Conservation (phyloP, 2,113 vertebrate species). For the Mionectes macconnelli region DNA sequence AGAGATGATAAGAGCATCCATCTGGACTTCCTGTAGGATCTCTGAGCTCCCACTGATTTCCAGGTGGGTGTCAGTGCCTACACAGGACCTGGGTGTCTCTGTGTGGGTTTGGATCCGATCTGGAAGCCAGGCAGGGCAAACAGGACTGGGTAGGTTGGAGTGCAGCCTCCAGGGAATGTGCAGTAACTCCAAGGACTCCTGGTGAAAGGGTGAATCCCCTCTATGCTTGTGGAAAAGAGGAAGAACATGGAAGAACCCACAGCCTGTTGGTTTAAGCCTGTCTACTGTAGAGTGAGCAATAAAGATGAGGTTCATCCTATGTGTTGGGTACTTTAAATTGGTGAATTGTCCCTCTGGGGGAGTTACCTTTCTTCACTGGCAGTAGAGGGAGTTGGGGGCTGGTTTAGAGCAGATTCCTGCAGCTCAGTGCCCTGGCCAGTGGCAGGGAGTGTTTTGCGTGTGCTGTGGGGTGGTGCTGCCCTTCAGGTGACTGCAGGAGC, state of each 20-base stretch:
- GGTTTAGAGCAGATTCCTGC: neutral
- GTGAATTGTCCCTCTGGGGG: neutral
- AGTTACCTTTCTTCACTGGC: neutral
- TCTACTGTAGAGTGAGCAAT: rapidly evolving
- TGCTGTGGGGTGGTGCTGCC: neutral
- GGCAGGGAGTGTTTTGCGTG: neutral
- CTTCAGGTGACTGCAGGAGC: neutral
- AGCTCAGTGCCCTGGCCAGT: rapidly evolving
- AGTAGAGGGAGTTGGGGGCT: neutral
- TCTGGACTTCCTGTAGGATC: neutral
- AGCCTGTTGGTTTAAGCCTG: neutral
- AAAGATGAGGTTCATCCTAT: neutral
- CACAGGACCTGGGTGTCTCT: neutral
- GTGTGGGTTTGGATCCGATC: neutral
- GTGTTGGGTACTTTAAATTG: neutral
- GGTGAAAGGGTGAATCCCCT: neutral
- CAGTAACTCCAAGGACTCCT: neutral
- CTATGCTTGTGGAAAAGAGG: neutral
- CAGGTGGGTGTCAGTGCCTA: neutral
- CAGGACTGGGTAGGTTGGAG: neutral
- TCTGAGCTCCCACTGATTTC: neutral
- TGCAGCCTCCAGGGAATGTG: neutral
- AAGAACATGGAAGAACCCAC: neutral
- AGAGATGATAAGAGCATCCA: neutral
- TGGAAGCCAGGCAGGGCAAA: neutral